Conservation (phyloP, 2,888 invertebrate genomes). For the Tenthredo distinguenda region DNA sequence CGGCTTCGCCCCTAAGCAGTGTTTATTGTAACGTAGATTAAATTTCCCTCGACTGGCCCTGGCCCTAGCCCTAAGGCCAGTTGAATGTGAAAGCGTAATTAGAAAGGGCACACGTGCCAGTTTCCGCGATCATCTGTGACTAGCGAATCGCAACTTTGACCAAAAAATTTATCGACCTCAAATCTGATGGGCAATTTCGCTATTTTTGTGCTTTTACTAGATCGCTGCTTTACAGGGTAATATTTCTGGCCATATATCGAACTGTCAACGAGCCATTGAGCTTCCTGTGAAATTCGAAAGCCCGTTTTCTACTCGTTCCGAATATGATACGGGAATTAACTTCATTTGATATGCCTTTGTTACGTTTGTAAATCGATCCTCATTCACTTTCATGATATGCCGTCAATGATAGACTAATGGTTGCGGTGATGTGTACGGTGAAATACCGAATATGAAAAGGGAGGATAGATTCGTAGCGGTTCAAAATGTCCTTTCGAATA, state of each 20-base stretch:
- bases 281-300: too few relatives aligned
- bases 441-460: neutral
- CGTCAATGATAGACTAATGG: neutral
- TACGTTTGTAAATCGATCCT: neutral
- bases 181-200: neutral
- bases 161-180: neutral
- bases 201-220: neutral
- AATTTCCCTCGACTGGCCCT: constrained; percentile 9
- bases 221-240: neutral
- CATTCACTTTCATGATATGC: neutral
- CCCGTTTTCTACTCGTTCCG: too few relatives aligned
- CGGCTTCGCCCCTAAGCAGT: constrained; percentile 53
- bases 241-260: neutral
- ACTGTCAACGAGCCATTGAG: neutral
- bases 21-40: constrained; percentile 49
- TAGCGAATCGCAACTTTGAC: neutral
- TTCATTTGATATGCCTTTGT: neutral
- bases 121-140: neutral
- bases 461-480: neutral
- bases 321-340: too few relatives aligned
- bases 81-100: constrained; percentile 34
- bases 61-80: neutral
- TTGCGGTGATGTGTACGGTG: neutral
- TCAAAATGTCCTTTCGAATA: neutral
- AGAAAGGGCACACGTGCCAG: neutral